phyloP scores from a whole-genome alignment of 1,140 invertebrate species.

The Drosophila gunungcola region DNA sequence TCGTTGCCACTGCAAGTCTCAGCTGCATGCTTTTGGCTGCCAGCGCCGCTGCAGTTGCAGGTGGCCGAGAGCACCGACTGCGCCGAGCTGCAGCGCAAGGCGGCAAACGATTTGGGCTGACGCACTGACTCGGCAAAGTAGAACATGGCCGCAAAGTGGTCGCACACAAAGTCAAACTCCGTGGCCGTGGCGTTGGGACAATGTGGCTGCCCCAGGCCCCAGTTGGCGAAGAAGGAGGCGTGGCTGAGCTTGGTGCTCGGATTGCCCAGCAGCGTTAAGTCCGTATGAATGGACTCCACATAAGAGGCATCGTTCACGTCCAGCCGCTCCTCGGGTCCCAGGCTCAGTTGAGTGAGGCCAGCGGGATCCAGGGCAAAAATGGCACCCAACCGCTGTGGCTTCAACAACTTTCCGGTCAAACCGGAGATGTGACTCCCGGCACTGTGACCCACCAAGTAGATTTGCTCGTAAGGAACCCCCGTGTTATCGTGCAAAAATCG shows the following conservation, averaged over 20 bases:
- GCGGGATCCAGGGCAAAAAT: constrained; percentile 86
- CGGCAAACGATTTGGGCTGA: constrained; percentile 58
- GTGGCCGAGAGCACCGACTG: constrained; percentile 30
- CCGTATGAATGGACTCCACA: constrained; percentile 91
- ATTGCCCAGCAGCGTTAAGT: constrained; percentile 87
- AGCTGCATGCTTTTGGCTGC: neutral
- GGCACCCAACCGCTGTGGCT: constrained; percentile 67
- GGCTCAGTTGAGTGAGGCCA: constrained; percentile 79
- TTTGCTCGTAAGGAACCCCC: constrained; percentile 71
- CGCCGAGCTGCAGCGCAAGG: constrained; percentile 47
- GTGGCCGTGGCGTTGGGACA: constrained; percentile 85
- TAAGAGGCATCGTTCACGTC: constrained; percentile 87
- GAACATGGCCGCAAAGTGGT: constrained; percentile 75
- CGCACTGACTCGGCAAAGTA: constrained; percentile 78
- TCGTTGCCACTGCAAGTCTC: constrained; percentile 42
- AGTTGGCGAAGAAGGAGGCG: constrained; percentile 90
- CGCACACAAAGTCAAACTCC: constrained; percentile 76
- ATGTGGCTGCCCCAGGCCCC: constrained; percentile 88
- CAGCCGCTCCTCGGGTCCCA: constrained; percentile 84
- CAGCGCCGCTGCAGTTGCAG: constrained; percentile 42
- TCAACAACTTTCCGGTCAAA: constrained; percentile 79
- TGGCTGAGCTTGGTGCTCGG: constrained; percentile 86
- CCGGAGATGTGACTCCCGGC: constrained; percentile 86
- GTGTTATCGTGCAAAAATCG: constrained; percentile 83
- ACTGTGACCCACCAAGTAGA: constrained; percentile 85